phyloP scores from a whole-genome alignment of 1,140 invertebrate species.

The Neoseiulus cucumeris region DNA sequence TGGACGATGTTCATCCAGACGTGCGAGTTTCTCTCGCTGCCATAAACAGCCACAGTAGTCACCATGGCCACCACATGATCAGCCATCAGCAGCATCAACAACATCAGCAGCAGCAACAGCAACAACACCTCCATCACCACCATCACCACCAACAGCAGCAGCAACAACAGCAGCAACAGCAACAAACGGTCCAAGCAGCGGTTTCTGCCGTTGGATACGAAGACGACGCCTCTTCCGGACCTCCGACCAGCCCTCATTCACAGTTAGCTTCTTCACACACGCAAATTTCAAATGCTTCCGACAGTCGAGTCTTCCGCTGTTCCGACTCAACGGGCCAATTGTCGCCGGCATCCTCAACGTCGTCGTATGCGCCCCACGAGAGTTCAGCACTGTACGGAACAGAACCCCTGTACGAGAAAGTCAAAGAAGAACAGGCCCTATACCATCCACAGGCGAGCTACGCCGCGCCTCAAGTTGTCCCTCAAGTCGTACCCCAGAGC shows the following conservation, averaged over 20 bases:
- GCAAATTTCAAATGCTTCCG: no score
- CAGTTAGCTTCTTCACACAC: background rate
- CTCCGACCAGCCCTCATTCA: background rate
- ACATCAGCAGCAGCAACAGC: conserved; percentile 16
- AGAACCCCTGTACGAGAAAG: background rate
- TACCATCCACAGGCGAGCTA: conserved; percentile 10
- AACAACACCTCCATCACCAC: conserved; percentile 16
- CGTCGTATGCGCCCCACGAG: conserved; percentile 1
- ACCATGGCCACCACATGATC: conserved; percentile 16
- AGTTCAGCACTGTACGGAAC: background rate
- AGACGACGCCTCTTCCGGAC: conserved; percentile 6
- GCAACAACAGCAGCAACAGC: background rate
- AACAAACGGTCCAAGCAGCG: background rate
- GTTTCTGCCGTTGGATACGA: background rate
- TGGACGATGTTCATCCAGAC: conserved; percentile 23
- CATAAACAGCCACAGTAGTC: conserved; percentile 17
- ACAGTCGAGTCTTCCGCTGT: background rate
- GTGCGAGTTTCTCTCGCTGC: conserved; percentile 16
- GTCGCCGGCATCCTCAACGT: background rate
- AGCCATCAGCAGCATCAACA: conserved; percentile 14
- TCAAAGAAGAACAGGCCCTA: background rate
- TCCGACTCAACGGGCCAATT: conserved; percentile 6
- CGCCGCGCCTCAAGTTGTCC: background rate
- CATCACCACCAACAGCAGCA: conserved; percentile 16
- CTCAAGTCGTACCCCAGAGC: background rate